Evolutionary conservation across 2,888 invertebrate genomes (phyloP).

Genomic region (Dorcus hopei): DNA sequence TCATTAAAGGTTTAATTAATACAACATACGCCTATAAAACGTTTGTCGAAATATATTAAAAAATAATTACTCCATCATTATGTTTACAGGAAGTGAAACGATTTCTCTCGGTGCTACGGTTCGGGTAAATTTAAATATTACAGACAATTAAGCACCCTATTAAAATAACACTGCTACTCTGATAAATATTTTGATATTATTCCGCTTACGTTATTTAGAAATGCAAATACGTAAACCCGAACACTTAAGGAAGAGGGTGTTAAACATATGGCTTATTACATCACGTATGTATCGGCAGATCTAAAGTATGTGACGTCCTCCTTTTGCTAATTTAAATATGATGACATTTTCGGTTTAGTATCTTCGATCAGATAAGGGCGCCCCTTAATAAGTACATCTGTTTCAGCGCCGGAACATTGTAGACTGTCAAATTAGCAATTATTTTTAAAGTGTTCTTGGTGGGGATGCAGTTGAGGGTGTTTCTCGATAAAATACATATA

Average conservation of each 20-base stretch:
- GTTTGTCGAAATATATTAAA: conserved; percentile 8
- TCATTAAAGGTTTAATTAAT: conserved; percentile 8
- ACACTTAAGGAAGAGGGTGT: neutral
- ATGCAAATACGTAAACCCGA: conserved; percentile 6
- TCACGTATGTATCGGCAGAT: conserved; percentile 16
- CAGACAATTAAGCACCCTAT: conserved; percentile 45
- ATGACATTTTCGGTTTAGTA: conserved; percentile 28
- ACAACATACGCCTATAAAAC: conserved; percentile 2
- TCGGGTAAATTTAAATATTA: conserved; percentile 38
- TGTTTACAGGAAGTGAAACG: conserved; percentile 37
- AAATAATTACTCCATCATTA: conserved; percentile 12
- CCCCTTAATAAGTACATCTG: conserved; percentile 28
- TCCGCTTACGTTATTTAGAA: conserved; percentile 17
- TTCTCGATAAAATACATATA: too few relatives aligned
- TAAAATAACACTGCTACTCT: conserved; percentile 35
- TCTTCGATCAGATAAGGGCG: conserved; percentile 17
- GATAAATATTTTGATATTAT: conserved; percentile 39
- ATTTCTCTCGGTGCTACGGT: conserved; percentile 31
- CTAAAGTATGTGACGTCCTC: conserved; percentile 22
- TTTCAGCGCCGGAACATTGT: conserved; percentile 18
- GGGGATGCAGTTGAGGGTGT: too few relatives aligned
- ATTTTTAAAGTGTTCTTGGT: too few relatives aligned
- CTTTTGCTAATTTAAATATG: conserved; percentile 35
- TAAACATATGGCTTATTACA: conserved; percentile 17
- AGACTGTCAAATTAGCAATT: conserved; percentile 11